Conservation (phyloP, 1,140 invertebrate genomes). For the Bombus terrestris region DNA sequence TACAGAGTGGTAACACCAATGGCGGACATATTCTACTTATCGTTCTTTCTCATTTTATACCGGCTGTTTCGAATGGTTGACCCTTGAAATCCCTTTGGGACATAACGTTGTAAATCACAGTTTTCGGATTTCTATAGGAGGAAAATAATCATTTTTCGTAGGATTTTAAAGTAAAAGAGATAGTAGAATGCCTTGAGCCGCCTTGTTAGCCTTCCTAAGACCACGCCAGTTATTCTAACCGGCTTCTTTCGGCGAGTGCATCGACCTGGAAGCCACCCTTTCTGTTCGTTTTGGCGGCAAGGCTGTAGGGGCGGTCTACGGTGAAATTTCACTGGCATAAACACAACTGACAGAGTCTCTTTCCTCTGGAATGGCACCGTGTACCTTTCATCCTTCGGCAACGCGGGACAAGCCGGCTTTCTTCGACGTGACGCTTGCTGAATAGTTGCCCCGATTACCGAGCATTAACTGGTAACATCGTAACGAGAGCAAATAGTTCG, state of each 20-base stretch:
- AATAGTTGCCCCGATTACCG: slow-evolving; percentile 63
- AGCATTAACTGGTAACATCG: slow-evolving; percentile 44
- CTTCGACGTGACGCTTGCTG: slow-evolving; percentile 28
- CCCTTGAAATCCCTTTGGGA: no score
- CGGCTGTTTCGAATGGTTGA: no score
- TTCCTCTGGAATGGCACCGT: neutral
- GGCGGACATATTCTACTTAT: neutral
- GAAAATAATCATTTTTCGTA: neutral
- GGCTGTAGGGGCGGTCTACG: slow-evolving; percentile 24
- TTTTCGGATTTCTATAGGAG: no score
- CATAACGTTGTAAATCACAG: neutral
- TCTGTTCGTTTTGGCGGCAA: slow-evolving; percentile 47
- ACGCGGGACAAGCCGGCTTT: slow-evolving; percentile 37
- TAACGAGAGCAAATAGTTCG: slow-evolving; percentile 50
- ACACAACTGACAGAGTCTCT: slow-evolving; percentile 45
- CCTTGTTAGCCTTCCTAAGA: neutral
- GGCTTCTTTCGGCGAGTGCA: slow-evolving; percentile 37
- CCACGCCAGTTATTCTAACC: neutral
- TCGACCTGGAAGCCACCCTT: slow-evolving; percentile 40
- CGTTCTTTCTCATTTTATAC: neutral
- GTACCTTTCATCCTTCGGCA: slow-evolving; percentile 41
- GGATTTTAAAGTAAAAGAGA: no score
- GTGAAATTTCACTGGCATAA: slow-evolving; percentile 64
- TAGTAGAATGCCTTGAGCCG: no score
- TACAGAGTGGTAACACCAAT: slow-evolving; percentile 15